These are phyloP conservation scores for Tetrax tetrax DNA, from an alignment of 2,113 vertebrate species.

Conservation along the genomic window DNA sequence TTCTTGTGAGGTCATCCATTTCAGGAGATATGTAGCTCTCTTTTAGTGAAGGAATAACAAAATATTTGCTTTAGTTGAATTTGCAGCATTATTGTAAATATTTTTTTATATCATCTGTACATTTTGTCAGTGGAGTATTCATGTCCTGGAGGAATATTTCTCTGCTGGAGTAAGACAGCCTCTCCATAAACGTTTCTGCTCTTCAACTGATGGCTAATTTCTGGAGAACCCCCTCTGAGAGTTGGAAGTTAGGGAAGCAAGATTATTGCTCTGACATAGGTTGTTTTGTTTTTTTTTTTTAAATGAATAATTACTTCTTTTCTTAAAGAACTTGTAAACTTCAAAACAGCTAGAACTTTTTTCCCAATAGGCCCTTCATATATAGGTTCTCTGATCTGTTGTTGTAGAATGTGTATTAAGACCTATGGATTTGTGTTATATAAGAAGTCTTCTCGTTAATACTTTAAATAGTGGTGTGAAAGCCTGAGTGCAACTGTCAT, in stretches of 20 bases:
- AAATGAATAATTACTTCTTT: slow-evolving; percentile 49
- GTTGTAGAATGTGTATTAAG: slow-evolving; percentile 32
- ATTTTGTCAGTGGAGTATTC: slow-evolving; percentile 28
- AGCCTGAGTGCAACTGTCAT: neutral
- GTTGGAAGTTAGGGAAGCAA: slow-evolving; percentile 28
- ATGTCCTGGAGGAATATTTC: slow-evolving; percentile 7
- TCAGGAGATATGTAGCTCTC: slow-evolving; percentile 5
- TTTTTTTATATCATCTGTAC: slow-evolving; percentile 66
- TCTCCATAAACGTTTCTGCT: slow-evolving; percentile 39
- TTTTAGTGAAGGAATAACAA: slow-evolving; percentile 27
- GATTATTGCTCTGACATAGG: slow-evolving; percentile 22
- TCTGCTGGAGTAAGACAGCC: slow-evolving; percentile 33
- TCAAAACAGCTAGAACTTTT: neutral
- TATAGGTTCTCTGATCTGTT: neutral
- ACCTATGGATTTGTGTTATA: slow-evolving; percentile 33
- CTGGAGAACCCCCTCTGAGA: neutral
- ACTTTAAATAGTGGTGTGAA: slow-evolving; percentile 30
- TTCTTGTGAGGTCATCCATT: slow-evolving; percentile 21
- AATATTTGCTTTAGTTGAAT: slow-evolving; percentile 14
- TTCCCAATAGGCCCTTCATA: neutral
- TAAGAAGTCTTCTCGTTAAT: slow-evolving; percentile 24
- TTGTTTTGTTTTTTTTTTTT: slow-evolving; percentile 3
- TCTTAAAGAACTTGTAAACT: slow-evolving; percentile 63
- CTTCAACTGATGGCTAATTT: slow-evolving; percentile 31
- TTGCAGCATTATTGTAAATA: slow-evolving; percentile 69